phyloP scores from a whole-genome alignment of 2,888 invertebrate genomes.

The Prosapia bicincta region DNA sequence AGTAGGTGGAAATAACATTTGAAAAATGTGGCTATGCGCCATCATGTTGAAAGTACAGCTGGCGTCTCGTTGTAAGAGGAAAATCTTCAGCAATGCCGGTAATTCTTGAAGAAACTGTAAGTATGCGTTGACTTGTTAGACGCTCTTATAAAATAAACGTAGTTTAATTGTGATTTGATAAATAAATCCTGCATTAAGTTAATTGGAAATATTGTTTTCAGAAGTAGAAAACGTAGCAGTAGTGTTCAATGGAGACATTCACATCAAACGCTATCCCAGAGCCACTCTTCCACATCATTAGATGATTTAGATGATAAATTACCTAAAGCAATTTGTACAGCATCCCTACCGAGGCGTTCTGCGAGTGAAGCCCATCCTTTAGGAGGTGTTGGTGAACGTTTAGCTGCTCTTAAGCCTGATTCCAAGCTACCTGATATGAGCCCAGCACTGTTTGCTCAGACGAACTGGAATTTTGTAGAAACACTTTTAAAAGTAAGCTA shows the following conservation, averaged over 20 bases:
- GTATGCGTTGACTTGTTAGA: too few relatives aligned
- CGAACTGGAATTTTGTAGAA: conserved; percentile 97
- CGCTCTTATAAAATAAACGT: too few relatives aligned
- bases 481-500: conserved; percentile 88
- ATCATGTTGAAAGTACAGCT: too few relatives aligned
- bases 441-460: conserved; percentile 89
- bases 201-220: too few relatives aligned
- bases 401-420: conserved; percentile 26
- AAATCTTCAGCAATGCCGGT: too few relatives aligned
- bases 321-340: not conserved
- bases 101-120: too few relatives aligned
- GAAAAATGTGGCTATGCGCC: too few relatives aligned
- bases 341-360: conserved; percentile 12
- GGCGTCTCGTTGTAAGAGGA: too few relatives aligned
- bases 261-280: conserved; percentile 14
- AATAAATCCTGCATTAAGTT: too few relatives aligned
- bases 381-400: conserved; percentile 33
- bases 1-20: too few relatives aligned
- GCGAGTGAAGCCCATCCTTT: conserved; percentile 38
- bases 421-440: conserved; percentile 47
- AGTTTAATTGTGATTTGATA: too few relatives aligned
- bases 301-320: conserved; percentile 18
- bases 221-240: conserved; percentile 26
- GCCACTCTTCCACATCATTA: conserved; percentile 19
- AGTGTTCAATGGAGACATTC: conserved; percentile 24